These are phyloP conservation scores for Osmerus eperlanus DNA, from an alignment of 2,113 vertebrate genomes.

Conservation along the genomic window DNA sequence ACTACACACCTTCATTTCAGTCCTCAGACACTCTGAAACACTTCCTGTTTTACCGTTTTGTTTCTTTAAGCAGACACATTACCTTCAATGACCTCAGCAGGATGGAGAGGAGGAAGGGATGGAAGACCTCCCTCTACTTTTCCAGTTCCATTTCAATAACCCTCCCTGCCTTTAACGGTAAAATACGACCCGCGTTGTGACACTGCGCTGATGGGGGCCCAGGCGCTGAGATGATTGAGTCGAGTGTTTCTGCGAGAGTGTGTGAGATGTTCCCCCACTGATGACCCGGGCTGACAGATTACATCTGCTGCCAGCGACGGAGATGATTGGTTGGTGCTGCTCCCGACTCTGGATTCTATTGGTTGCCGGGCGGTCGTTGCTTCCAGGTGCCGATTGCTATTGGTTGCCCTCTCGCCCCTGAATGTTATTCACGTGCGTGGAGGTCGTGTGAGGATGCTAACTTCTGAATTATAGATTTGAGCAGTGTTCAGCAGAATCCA, in stretches of 20 bases:
- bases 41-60: no score
- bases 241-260: background rate
- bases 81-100: background rate
- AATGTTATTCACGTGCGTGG: no score
- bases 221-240: constrained; percentile 5
- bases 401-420: background rate
- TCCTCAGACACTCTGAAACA: no score
- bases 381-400: constrained; percentile 1
- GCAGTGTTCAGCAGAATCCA: no score
- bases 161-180: background rate
- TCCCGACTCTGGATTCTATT: background rate
- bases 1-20: no score
- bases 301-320: background rate
- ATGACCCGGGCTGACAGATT: constrained; percentile 5
- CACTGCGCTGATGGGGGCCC: background rate
- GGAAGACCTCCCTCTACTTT: no score
- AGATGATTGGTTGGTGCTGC: no score
- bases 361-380: background rate
- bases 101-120: background rate
- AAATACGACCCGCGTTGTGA: constrained; percentile 8
- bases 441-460: no score
- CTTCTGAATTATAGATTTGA: no score
- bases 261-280: background rate
- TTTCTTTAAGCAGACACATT: no score
- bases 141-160: constrained; percentile 1